phyloP scores from a whole-genome alignment of 2,888 invertebrate genomes.

The Epsilonema sp. region DNA sequence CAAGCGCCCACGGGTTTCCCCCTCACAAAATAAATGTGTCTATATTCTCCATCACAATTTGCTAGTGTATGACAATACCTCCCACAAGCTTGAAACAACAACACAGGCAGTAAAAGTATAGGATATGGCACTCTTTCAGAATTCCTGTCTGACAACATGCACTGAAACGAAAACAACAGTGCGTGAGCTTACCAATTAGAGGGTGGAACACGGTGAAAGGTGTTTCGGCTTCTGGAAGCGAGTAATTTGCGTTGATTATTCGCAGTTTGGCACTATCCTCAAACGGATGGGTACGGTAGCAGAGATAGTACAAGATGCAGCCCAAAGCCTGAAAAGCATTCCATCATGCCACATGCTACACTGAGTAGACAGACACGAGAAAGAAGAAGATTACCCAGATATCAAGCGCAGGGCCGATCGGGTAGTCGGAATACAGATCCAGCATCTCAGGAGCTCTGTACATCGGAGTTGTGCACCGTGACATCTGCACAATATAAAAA shows the following conservation, averaged over 20 bases:
- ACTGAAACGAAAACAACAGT: no score
- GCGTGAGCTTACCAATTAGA: constrained; percentile 55
- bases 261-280: constrained; percentile 80
- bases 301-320: constrained; percentile 73
- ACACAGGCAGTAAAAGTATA: no score
- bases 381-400: constrained; percentile 49
- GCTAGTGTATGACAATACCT: no score
- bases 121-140: no score
- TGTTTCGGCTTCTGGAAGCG: constrained; percentile 55
- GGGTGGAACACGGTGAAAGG: constrained; percentile 66
- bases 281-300: constrained; percentile 84
- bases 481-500: constrained; percentile 33
- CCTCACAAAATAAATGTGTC: no score
- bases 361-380: no score
- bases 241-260: constrained; percentile 86
- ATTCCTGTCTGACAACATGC: no score
- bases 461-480: constrained; percentile 45
- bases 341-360: neutral
- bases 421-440: constrained; percentile 86
- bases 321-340: constrained; percentile 51
- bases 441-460: constrained; percentile 96
- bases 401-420: constrained; percentile 71
- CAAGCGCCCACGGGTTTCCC: no score
- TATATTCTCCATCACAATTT: no score
- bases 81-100: no score